Evolutionary conservation across 2,113 vertebrate species (phyloP), one percentile per base, ranked within the genome.

Genomic region (Podarcis raffonei): DNA sequence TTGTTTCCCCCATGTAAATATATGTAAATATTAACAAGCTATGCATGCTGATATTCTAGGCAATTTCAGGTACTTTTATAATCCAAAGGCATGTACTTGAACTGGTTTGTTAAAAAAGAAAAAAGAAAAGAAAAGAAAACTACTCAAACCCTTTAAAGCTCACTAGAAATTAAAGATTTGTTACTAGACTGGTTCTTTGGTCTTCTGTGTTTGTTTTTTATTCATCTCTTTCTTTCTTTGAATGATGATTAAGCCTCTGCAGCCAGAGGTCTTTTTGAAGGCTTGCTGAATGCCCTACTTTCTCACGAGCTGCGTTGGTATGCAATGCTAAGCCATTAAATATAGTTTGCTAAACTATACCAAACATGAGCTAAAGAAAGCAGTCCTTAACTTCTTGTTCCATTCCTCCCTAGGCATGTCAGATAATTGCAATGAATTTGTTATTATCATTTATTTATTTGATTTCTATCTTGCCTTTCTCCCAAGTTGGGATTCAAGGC

Each of bases 31-130:
- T 94, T 95, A 97, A 97, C 97, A 96, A 98, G 94, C 98, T 98
- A 98, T 98, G 99, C 98, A 99, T 99, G 98, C 96, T 98, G 97
- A 98, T 97, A 98, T 97, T 97, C 98, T 98, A 98, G 96, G 97
- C 97, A 97, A 98, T 99, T 99, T 99, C 98, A 99, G 98, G 98
- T 98, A 99, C 98, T 98, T 99, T 99, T 98, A 97, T 99, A 99
- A 99, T 98, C 97, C 95, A 95, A 97, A 97, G 98, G 99, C 98
- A 99, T 99, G 98, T 97, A 97, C 96, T 97, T 94, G 95, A 92
- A 94, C 94, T 95, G 95, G 96, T 97, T 97, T 97, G 96, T 96
- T 97, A 96, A 97, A 96, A 97, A 93, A 88, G 57, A 22, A 94
- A 88, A 93, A 94, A 93, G 94, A 92, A 92, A 94, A 92, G 94